Conservation (phyloP, 1,140 invertebrate genomes). For the Drosophila hydei region DNA sequence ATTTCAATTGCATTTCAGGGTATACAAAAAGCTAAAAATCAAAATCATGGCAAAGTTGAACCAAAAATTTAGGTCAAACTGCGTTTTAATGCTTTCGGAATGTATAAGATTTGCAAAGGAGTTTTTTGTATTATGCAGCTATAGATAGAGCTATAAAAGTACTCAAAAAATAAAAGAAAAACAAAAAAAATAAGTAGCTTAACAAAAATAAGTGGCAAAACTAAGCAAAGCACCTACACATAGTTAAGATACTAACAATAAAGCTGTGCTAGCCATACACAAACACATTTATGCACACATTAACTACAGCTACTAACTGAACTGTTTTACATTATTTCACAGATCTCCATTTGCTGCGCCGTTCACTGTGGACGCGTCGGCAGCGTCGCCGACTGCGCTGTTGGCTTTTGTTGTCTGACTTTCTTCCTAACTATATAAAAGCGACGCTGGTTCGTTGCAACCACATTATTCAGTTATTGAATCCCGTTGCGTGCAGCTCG, state of each 20-base stretch:
- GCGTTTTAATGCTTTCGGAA: slow-evolving; percentile 52
- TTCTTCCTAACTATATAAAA: slow-evolving; percentile 84
- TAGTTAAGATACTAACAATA: slow-evolving; percentile 17
- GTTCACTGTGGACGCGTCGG: slow-evolving; percentile 31
- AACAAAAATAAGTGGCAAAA: slow-evolving; percentile 57
- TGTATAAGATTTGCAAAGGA: neutral
- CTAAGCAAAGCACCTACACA: slow-evolving; percentile 30
- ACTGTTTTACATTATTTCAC: slow-evolving; percentile 73
- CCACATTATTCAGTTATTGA: slow-evolving; percentile 83
- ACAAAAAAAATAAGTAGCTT: slow-evolving; percentile 40
- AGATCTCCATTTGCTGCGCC: slow-evolving; percentile 42
- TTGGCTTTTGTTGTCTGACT: slow-evolving; percentile 52
- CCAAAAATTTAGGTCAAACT: slow-evolving; percentile 68
- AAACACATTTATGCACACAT: slow-evolving; percentile 9
- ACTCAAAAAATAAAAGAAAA: slow-evolving; percentile 58
- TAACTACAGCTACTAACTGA: slow-evolving; percentile 56
- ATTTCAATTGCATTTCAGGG: too few relatives aligned
- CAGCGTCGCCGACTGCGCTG: slow-evolving; percentile 18
- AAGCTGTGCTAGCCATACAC: slow-evolving; percentile 14
- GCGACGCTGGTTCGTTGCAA: slow-evolving; percentile 71
- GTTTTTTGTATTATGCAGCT: slow-evolving; percentile 1
- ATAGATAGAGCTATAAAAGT: slow-evolving; percentile 22
- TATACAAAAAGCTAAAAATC: slow-evolving; percentile 17
- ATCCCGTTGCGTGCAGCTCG: slow-evolving; percentile 80
- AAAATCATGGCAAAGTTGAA: slow-evolving; percentile 59